These are phyloP conservation scores for Mastomys coucha DNA, from an alignment of 2,113 vertebrate genomes.

Conservation along the genomic window DNA sequence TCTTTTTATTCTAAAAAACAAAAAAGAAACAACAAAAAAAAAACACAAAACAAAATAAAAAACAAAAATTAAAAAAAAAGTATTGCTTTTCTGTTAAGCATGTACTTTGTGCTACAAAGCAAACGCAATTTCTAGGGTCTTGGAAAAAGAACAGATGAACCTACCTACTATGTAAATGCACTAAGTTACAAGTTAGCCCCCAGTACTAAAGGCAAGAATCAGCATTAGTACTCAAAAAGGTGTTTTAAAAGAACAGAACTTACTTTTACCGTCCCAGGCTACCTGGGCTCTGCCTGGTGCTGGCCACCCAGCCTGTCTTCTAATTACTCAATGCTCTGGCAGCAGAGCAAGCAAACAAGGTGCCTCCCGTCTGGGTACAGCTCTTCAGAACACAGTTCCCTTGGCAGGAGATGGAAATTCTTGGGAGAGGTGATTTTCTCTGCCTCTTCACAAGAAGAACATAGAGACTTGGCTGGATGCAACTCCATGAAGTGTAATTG, in stretches of 20 bases:
- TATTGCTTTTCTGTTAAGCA: conserved; percentile 62
- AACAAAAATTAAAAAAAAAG: background rate
- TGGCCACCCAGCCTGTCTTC: conserved; percentile 82
- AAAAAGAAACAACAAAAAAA: no score
- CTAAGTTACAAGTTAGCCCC: conserved; percentile 77
- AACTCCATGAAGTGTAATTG: conserved; percentile 83
- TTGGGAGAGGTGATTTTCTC: conserved; percentile 83
- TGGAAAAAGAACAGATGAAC: conserved; percentile 54
- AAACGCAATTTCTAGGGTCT: conserved; percentile 29
- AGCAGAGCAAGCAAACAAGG: conserved; percentile 81
- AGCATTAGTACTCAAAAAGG: conserved; percentile 71
- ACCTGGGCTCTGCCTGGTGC: conserved; percentile 81
- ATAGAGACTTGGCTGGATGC: conserved; percentile 80
- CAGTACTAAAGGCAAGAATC: conserved; percentile 73
- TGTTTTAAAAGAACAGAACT: conserved; percentile 75
- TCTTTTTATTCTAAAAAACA: conserved; percentile 16
- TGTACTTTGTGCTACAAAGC: conserved; percentile 30
- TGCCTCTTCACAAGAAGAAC: conserved; percentile 83
- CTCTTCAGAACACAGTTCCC: conserved; percentile 79
- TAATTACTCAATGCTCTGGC: conserved; percentile 81
- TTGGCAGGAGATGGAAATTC: conserved; percentile 82
- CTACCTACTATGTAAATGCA: conserved; percentile 63
- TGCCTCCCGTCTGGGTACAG: conserved; percentile 77
- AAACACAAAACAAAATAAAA: background rate
- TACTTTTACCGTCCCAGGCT: conserved; percentile 81